Conservation (phyloP, 2,797 vertebrate genomes). For the Myiothlypis chrysogaster region DNA sequence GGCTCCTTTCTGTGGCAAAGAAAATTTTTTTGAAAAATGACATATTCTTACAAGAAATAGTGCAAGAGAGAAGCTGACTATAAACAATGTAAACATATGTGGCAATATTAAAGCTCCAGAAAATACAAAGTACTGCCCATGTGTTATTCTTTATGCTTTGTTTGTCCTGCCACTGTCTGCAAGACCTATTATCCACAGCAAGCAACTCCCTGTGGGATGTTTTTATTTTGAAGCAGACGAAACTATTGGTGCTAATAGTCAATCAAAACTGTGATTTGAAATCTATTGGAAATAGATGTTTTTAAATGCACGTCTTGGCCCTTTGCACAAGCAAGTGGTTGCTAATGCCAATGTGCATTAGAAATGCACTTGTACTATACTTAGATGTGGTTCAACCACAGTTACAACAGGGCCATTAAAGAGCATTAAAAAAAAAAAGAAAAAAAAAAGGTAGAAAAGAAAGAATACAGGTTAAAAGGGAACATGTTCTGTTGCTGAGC, state of each 20-base stretch:
- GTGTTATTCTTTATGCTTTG: not conserved
- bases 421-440: not conserved
- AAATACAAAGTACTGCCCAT: not conserved
- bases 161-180: not conserved
- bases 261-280: conserved; percentile 6
- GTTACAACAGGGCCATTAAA: conserved; percentile 58
- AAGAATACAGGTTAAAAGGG: conserved; percentile 56
- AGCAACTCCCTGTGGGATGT: not conserved
- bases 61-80: not conserved
- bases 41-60: not conserved
- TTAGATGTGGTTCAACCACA: conserved; percentile 55
- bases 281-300: conserved; percentile 1
- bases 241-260: not conserved
- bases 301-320: conserved; percentile 8
- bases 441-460: not conserved
- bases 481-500: conserved; percentile 26
- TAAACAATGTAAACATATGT: not conserved
- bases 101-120: not conserved
- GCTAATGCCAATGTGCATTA: conserved; percentile 28
- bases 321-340: not conserved
- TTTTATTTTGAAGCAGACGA: not conserved
- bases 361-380: conserved; percentile 37
- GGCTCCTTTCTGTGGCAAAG: not conserved
- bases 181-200: not conserved
- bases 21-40: not conserved